Evolutionary conservation across 2,888 invertebrate species (phyloP).

Genomic region (Coleophora deauratella): DNA sequence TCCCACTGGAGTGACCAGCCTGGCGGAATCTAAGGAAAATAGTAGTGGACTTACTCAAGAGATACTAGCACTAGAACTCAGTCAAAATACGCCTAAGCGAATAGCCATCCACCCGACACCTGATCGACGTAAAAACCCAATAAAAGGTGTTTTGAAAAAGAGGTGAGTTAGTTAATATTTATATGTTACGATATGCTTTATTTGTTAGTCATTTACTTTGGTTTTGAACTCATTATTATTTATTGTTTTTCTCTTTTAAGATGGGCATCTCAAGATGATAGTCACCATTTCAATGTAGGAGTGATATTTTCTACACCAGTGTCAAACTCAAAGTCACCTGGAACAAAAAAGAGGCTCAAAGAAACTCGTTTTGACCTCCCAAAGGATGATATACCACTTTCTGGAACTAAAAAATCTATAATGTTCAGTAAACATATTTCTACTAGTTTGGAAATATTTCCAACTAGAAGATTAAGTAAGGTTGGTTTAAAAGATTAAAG

Average conservation of each 20-base stretch:
- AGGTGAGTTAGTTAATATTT: slow-evolving; percentile 36
- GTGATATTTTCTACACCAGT: slow-evolving; percentile 90
- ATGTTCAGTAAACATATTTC: slow-evolving; percentile 63
- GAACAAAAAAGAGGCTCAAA: slow-evolving; percentile 61
- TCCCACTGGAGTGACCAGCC: slow-evolving; percentile 56
- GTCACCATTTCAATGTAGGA: slow-evolving; percentile 74
- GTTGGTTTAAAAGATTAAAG: slow-evolving; percentile 24
- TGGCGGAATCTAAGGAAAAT: slow-evolving; percentile 54
- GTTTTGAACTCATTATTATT: neutral
- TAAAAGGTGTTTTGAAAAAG: slow-evolving; percentile 76
- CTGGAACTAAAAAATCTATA: slow-evolving; percentile 42
- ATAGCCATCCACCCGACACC: slow-evolving; percentile 69
- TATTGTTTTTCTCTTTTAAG: slow-evolving; percentile 30
- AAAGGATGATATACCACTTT: slow-evolving; percentile 51
- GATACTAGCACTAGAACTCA: slow-evolving; percentile 78
- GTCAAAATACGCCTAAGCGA: slow-evolving; percentile 79
- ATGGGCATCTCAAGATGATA: slow-evolving; percentile 76
- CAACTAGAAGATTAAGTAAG: slow-evolving; percentile 60
- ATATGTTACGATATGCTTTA: neutral
- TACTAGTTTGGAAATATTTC: slow-evolving; percentile 69
- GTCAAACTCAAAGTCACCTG: slow-evolving; percentile 47
- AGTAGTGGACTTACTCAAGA: slow-evolving; percentile 82
- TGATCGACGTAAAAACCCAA: slow-evolving; percentile 64
- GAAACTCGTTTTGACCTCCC: slow-evolving; percentile 78
- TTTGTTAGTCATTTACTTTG: neutral